These are phyloP conservation scores for Cyprinus carpio DNA, from an alignment of 2,113 vertebrate genomes.

Conservation along the genomic window DNA sequence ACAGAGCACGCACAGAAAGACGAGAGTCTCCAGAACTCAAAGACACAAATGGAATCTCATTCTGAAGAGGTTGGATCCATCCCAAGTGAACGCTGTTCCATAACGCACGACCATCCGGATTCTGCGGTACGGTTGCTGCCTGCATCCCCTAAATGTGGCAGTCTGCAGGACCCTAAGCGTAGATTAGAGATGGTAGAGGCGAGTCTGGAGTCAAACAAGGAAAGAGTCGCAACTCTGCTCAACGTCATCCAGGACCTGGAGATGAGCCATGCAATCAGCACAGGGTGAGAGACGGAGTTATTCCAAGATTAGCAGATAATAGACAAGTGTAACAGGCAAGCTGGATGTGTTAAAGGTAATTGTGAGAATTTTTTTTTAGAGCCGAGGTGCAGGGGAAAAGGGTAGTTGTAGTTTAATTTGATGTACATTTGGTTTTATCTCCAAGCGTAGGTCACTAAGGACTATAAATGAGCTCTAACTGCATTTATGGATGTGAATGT, in stretches of 20 bases:
- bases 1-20: not conserved
- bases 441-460: conserved; percentile 24
- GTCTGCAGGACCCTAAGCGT: conserved; percentile 65
- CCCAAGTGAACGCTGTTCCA: conserved; percentile 34
- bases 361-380: conserved; percentile 1
- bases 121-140: conserved; percentile 61
- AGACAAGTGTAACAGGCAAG: conserved; percentile 19
- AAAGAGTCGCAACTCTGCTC: conserved; percentile 74
- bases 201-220: conserved; percentile 75
- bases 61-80: conserved; percentile 6
- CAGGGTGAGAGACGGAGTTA: conserved; percentile 63
- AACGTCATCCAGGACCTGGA: conserved; percentile 79
- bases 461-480: conserved; percentile 26
- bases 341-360: conserved; percentile 38
- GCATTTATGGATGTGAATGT: conserved; percentile 15
- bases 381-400: conserved; percentile 5
- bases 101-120: conserved; percentile 68
- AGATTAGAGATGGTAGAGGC: conserved; percentile 72
- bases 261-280: conserved; percentile 65
- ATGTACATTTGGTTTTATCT: conserved; percentile 30
- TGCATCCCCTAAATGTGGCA: conserved; percentile 63
- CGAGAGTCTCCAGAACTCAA: not conserved
- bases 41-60: conserved; percentile 13
- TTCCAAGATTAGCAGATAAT: conserved; percentile 53
- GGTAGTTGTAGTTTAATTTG: conserved; percentile 27